These are phyloP conservation scores for Amphimedon queenslandica DNA, from an alignment of 37 sponge, comb jelly and placozoan species.

Conservation along the genomic window DNA sequence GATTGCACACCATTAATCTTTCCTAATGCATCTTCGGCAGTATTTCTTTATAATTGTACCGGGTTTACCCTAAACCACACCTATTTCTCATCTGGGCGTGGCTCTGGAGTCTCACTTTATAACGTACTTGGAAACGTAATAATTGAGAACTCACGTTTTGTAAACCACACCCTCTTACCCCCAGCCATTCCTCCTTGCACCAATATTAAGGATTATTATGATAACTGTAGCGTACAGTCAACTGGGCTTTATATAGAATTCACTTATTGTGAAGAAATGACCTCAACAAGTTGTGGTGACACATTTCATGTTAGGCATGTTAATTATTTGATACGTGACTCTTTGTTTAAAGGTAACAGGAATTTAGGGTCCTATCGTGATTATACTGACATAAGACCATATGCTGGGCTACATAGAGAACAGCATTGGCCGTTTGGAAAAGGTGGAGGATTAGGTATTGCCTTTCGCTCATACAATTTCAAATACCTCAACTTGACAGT, in stretches of 20 bases:
- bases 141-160: not conserved
- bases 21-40: not conserved
- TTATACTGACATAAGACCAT: not conserved
- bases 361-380: not conserved
- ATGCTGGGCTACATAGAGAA: not conserved
- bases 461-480: not conserved
- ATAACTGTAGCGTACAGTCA: slow-evolving; percentile 3
- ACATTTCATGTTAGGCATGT: not conserved
- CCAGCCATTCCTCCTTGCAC: not conserved
- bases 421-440: slow-evolving; percentile 21
- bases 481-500: not conserved
- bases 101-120: slow-evolving; percentile 29
- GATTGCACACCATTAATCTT: not conserved
- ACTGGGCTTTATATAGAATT: slow-evolving; percentile 16
- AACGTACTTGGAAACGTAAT: slow-evolving; percentile 11
- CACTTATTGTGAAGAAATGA: not conserved
- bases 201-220: not conserved
- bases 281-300: not conserved
- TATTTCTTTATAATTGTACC: slow-evolving; percentile 21
- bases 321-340: slow-evolving; percentile 1
- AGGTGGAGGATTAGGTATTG: slow-evolving; percentile 22
- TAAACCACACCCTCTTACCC: not conserved
- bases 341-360: slow-evolving; percentile 6
- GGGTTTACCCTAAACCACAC: not conserved
- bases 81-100: slow-evolving; percentile 5